Evolutionary conservation across 1,140 invertebrate genomes (phyloP).

Genomic region (Druon quercuslanigerum): DNA sequence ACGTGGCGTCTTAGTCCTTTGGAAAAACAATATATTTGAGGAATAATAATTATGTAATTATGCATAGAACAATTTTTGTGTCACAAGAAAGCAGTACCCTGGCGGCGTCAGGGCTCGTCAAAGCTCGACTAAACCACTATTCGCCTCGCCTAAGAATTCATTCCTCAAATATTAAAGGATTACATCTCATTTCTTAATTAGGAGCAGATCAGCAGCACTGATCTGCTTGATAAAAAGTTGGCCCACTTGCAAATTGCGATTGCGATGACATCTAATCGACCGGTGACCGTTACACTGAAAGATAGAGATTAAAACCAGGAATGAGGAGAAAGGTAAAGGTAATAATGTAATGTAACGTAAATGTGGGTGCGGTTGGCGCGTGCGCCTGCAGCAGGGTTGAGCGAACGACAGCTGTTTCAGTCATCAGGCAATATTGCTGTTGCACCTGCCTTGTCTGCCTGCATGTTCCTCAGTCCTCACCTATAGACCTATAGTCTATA

Average conservation of each 20-base stretch:
- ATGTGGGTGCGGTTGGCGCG: constrained; percentile 75
- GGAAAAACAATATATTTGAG: no score
- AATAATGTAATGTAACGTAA: constrained; percentile 66
- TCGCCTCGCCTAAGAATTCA: no score
- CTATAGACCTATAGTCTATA: constrained; percentile 45
- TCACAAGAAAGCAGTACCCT: no score
- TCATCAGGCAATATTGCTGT: constrained; percentile 67
- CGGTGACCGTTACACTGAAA: constrained; percentile 31
- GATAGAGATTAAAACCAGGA: constrained; percentile 65
- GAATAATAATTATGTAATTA: no score
- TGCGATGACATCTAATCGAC: constrained; percentile 38
- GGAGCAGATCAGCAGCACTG: no score
- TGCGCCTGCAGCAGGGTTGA: constrained; percentile 72
- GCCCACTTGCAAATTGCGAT: constrained; percentile 33
- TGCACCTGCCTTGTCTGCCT: constrained; percentile 67
- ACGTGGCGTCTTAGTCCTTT: no score
- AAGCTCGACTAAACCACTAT: no score
- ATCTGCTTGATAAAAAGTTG: background rate
- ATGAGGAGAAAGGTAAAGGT: constrained; percentile 64
- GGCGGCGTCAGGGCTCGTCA: no score
- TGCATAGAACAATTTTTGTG: no score
- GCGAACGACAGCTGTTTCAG: constrained; percentile 73
- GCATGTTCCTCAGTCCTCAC: constrained; percentile 43
- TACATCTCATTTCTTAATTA: no score
- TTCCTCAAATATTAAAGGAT: no score